Evolutionary conservation across 2,888 invertebrate genomes (phyloP).

Genomic region (Caenorhabditis afra): DNA sequence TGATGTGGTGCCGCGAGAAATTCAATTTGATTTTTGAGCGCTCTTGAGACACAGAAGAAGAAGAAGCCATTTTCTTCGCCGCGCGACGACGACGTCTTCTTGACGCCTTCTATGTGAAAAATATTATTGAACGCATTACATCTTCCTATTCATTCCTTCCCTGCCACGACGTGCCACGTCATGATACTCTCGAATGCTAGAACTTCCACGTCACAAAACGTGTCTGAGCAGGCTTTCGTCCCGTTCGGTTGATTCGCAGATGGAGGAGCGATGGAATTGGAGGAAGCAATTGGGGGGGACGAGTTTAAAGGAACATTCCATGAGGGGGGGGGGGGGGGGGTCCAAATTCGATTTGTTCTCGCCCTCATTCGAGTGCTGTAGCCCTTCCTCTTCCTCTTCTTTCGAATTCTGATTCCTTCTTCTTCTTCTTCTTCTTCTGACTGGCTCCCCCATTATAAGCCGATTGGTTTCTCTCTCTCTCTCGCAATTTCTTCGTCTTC

Average conservation of each 20-base stretch:
- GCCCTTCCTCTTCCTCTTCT: slow-evolving; percentile 13
- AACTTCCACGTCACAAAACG: too few species aligned
- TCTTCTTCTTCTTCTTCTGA: background rate
- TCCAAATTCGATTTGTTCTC: slow-evolving; percentile 22
- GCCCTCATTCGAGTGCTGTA: slow-evolving; percentile 8
- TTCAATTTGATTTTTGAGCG: slow-evolving; percentile 42
- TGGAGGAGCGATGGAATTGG: too few species aligned
- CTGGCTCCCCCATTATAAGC: slow-evolving; percentile 16
- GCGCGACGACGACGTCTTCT: background rate
- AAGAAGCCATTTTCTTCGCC: slow-evolving; percentile 20
- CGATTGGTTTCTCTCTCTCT: slow-evolving; percentile 6
- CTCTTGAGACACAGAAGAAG: slow-evolving; percentile 31
- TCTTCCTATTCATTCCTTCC: background rate
- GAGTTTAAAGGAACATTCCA: slow-evolving; percentile 13
- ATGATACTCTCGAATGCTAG: too few species aligned
- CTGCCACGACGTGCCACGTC: background rate
- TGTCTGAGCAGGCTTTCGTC: background rate
- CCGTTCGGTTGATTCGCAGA: too few species aligned
- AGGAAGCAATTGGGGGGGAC: slow-evolving; percentile 41
- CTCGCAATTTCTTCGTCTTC: too few species aligned
- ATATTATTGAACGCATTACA: slow-evolving; percentile 39
- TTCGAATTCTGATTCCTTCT: background rate
- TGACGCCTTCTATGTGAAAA: too few species aligned
- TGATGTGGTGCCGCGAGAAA: background rate
- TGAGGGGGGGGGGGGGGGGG: too few species aligned